These are phyloP conservation scores for Pseudopipra pipra DNA, from an alignment of 2,113 vertebrate species.

Conservation along the genomic window DNA sequence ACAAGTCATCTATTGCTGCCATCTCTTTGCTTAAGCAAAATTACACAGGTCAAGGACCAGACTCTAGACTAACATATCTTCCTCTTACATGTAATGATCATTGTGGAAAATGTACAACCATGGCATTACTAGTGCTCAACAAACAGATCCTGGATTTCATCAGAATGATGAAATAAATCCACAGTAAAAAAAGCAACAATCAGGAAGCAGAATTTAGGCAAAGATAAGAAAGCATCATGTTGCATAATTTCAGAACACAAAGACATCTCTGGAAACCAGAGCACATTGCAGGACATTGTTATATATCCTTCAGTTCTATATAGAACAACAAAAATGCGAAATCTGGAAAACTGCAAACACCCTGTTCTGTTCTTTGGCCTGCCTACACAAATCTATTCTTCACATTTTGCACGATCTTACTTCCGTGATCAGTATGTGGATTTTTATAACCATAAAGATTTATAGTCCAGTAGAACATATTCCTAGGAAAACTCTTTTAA, in stretches of 20 bases:
- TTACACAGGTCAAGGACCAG: not conserved
- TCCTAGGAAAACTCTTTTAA: slow-evolving; percentile 20
- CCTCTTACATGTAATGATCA: not conserved
- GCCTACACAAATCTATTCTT: not conserved
- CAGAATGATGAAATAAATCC: not conserved
- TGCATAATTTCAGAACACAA: not conserved
- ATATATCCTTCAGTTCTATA: not conserved
- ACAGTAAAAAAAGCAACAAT: not conserved
- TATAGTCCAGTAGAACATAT: not conserved
- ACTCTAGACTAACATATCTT: not conserved
- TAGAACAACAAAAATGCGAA: not conserved
- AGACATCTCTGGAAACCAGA: not conserved
- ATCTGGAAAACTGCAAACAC: not conserved
- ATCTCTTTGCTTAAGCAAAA: not conserved
- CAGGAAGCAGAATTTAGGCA: not conserved
- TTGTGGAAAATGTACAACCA: not conserved
- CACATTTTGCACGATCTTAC: not conserved
- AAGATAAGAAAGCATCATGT: not conserved
- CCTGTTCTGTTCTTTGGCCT: not conserved
- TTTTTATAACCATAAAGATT: not conserved
- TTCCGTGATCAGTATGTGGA: not conserved
- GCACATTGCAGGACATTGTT: not conserved
- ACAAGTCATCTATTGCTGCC: not conserved
- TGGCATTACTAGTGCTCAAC: not conserved
- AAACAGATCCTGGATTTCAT: not conserved